Evolutionary conservation across 2,113 vertebrate species (phyloP).

Genomic region (human): DNA sequence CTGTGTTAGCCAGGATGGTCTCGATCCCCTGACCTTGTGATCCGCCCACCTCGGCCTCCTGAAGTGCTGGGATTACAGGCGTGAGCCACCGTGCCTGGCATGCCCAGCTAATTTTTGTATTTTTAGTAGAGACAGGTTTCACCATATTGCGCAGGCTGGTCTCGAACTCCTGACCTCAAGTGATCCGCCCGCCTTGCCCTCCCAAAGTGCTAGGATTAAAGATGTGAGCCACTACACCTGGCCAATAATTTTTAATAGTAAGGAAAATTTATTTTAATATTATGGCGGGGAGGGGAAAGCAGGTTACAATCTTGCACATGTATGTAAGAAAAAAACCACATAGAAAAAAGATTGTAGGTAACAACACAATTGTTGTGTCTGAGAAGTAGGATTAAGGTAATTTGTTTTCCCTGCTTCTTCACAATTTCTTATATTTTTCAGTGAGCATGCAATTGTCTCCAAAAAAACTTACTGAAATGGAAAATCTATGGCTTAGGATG

Average conservation of each 20-base stretch:
- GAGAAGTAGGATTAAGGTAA: neutral
- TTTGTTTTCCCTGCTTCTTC: neutral
- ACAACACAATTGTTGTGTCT: neutral
- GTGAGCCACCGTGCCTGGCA: no score
- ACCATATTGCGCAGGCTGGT: no score
- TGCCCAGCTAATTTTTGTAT: no score
- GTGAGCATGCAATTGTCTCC: neutral
- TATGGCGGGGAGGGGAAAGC: neutral
- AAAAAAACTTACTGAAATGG: neutral
- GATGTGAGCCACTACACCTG: no score
- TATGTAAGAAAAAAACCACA: neutral
- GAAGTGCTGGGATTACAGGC: no score
- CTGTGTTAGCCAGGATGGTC: no score
- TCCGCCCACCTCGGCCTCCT: no score
- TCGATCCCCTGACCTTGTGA: no score
- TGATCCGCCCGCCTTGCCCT: no score
- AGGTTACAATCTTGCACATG: neutral
- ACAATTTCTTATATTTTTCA: slow-evolving; percentile 24
- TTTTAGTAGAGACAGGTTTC: no score
- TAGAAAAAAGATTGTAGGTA: neutral
- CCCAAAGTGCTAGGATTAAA: no score
- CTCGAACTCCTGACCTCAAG: no score
- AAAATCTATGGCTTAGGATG: neutral
- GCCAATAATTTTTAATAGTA: neutral
- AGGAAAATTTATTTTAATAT: slow-evolving; percentile 11